Conservation (phyloP, 2,888 invertebrate genomes). For the Phalangium opilio region DNA sequence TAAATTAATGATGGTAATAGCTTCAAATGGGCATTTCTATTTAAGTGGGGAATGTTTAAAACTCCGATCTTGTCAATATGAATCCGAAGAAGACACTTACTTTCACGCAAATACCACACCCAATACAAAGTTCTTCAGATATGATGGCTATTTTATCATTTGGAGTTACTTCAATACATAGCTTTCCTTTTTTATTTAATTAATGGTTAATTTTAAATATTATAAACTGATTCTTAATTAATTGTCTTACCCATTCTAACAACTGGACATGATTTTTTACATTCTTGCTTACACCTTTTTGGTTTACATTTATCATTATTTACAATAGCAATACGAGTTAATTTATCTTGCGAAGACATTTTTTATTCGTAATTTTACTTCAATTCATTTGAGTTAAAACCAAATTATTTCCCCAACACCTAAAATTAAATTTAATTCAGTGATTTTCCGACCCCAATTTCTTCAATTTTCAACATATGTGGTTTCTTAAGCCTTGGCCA, state of each 20-base stretch:
- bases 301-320: constrained; percentile 98
- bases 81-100: too few species aligned
- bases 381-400: too few species aligned
- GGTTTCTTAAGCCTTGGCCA: too few species aligned
- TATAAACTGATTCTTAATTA: background rate
- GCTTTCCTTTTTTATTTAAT: constrained; percentile 42
- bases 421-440: too few species aligned
- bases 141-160: constrained; percentile 92
- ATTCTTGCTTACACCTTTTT: constrained; percentile 95
- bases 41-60: too few species aligned
- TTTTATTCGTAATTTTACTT: too few species aligned
- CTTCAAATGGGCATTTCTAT: constrained; percentile 99
- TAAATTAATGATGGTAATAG: constrained; percentile 94
- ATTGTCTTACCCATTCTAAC: constrained; percentile 72
- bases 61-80: too few species aligned
- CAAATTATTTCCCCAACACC: too few species aligned
- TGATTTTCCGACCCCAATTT: too few species aligned
- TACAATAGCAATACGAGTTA: constrained; percentile 95
- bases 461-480: too few species aligned
- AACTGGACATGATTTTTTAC: constrained; percentile 96
- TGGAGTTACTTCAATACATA: constrained; percentile 93
- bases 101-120: constrained; percentile 99
- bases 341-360: constrained; percentile 45
- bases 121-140: constrained; percentile 96
- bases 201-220: too few species aligned